Conservation (phyloP, 2,797 vertebrate genomes). For the Buphagus erythrorhynchus region DNA sequence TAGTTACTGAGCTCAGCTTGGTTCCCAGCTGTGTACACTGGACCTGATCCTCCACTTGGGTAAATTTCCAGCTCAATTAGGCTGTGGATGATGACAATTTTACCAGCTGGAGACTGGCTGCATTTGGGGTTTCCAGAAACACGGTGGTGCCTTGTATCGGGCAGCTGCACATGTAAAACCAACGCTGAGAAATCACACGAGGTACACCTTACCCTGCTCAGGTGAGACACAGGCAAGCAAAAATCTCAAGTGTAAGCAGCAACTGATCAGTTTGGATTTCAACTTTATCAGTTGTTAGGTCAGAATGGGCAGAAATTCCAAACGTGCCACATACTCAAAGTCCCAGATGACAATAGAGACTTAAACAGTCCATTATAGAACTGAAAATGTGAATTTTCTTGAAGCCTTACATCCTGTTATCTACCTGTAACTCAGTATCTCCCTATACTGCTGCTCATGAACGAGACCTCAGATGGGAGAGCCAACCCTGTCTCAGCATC, state of each 20-base stretch:
- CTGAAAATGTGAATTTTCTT: neutral
- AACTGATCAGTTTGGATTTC: neutral
- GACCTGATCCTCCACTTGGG: conserved; percentile 2
- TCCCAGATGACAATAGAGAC: neutral
- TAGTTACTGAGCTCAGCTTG: conserved; percentile 24
- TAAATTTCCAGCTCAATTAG: conserved; percentile 9
- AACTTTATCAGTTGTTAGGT: neutral
- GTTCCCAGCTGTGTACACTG: conserved; percentile 55
- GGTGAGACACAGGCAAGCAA: neutral
- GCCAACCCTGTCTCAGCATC: neutral
- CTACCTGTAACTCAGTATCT: neutral
- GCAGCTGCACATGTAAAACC: neutral
- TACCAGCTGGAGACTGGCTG: conserved; percentile 21
- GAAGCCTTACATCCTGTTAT: neutral
- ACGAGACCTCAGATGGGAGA: accelerated
- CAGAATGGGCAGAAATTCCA: neutral
- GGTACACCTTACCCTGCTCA: neutral
- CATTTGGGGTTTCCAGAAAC: neutral
- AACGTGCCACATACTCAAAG: neutral
- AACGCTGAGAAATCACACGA: neutral
- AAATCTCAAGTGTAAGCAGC: neutral
- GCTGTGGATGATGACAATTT: conserved; percentile 13
- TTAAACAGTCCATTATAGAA: neutral
- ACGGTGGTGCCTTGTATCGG: neutral
- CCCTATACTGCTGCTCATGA: neutral